Conservation (phyloP, 2,797 vertebrate genomes). For the Melanotaenia trifasciata region DNA sequence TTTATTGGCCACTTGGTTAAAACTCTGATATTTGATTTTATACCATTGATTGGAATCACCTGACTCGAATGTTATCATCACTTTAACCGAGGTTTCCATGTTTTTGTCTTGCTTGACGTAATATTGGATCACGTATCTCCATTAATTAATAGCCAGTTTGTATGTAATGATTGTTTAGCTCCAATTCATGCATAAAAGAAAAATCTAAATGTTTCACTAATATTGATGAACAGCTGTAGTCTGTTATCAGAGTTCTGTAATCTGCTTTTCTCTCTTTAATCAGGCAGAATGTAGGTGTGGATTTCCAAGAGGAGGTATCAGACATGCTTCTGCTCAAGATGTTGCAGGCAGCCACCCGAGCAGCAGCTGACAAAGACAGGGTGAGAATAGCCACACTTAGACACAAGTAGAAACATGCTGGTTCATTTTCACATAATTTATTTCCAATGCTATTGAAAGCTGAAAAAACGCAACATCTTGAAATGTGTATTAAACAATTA, state of each 20-base stretch:
- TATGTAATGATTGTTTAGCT: background rate
- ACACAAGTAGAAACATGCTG: background rate
- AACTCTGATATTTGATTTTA: too few relatives aligned
- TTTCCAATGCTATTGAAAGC: background rate
- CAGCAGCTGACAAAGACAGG: constrained; percentile 94
- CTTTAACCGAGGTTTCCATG: too few relatives aligned
- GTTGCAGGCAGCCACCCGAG: constrained; percentile 89
- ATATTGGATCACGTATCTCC: background rate
- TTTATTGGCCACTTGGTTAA: too few relatives aligned
- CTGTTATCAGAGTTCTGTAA: background rate
- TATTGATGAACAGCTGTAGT: background rate
- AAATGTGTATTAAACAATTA: background rate
- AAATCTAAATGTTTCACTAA: background rate
- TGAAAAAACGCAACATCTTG: too few relatives aligned
- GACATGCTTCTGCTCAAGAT: constrained; percentile 94
- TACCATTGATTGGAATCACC: too few relatives aligned
- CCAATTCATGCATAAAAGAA: background rate
- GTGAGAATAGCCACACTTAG: constrained; percentile 64
- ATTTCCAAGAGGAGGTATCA: constrained; percentile 94
- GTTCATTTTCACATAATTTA: background rate
- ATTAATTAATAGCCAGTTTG: background rate
- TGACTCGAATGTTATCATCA: too few relatives aligned
- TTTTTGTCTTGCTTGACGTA: background rate
- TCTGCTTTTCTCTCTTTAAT: background rate
- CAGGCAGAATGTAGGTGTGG: constrained; percentile 89